Percentiles rank a stretch among this genome's conserved stretches.
Conservation (phyloP, 23 tunicate species). For the Halocynthia roretzi region DNA sequence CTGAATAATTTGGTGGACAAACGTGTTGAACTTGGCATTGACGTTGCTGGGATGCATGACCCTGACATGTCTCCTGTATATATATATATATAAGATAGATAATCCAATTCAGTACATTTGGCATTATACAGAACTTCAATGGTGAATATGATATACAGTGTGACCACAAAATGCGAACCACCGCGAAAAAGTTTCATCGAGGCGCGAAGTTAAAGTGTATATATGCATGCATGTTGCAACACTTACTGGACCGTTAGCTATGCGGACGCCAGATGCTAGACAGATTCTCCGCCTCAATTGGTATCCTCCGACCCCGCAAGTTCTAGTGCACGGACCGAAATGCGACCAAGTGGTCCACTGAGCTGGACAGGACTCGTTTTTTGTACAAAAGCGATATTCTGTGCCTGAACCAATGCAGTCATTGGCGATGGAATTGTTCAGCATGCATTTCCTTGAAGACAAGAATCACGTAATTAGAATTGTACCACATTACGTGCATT, state of each 20-base stretch:
- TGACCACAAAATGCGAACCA: no score
- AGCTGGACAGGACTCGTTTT: slow-evolving; percentile 11
- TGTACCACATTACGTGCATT: no score
- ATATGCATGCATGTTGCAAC: neutral
- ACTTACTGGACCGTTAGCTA: neutral
- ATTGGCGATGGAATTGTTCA: neutral
- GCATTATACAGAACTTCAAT: no score
- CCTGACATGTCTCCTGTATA: neutral
- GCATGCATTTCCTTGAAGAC: slow-evolving; percentile 16
- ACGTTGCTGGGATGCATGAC: slow-evolving; percentile 13
- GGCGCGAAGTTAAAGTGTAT: no score
- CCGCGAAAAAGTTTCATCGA: no score
- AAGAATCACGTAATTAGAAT: neutral
- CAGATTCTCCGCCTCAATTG: slow-evolving; percentile 33
- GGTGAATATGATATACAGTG: no score
- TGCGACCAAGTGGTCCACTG: slow-evolving; percentile 42
- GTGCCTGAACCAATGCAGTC: slow-evolving; percentile 20
- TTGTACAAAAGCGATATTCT: slow-evolving; percentile 9
- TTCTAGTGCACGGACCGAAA: slow-evolving; percentile 26
- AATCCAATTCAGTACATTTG: no score
- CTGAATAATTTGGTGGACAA: slow-evolving; percentile 22
- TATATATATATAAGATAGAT: no score
- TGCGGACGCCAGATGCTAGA: neutral
- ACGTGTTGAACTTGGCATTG: neutral
- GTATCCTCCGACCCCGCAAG: slow-evolving; percentile 48